These are phyloP conservation scores for Poeciliopsis prolifica DNA, from an alignment of 2,113 vertebrate genomes.

Conservation along the genomic window DNA sequence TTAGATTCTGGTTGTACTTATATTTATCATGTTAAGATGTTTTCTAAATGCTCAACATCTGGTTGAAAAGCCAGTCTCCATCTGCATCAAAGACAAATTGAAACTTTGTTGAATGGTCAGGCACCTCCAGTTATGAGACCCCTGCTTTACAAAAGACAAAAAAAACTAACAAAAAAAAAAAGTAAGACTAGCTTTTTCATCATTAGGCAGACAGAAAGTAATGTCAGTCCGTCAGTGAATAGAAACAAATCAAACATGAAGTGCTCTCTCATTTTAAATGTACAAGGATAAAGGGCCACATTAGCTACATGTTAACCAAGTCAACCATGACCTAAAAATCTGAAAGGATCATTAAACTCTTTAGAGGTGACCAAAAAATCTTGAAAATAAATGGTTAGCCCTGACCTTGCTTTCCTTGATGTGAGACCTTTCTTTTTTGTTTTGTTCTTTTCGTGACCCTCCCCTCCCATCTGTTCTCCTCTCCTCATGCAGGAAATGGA, in stretches of 20 bases:
- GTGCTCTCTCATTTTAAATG: background rate
- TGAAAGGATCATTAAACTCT: slow-evolving; percentile 42
- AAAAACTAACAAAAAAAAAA: too few species aligned
- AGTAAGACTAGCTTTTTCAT: background rate
- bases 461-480: slow-evolving; percentile 9
- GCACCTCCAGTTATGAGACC: background rate
- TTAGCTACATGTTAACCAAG: slow-evolving; percentile 33
- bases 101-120: background rate
- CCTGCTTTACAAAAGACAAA: background rate
- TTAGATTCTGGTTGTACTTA: background rate
- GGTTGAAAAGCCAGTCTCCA: background rate
- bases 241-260: background rate
- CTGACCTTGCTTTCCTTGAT: slow-evolving; percentile 45
- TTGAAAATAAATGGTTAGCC: slow-evolving; percentile 43
- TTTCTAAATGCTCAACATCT: too few species aligned
- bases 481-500: slow-evolving; percentile 62
- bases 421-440: slow-evolving; percentile 33
- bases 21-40: background rate
- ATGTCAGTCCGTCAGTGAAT: slow-evolving; percentile 2
- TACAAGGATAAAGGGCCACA: slow-evolving; percentile 23
- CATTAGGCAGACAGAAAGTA: background rate
- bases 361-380: slow-evolving; percentile 29
- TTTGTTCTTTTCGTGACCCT: slow-evolving; percentile 1
- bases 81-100: background rate
- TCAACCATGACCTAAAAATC: slow-evolving; percentile 40